Evolutionary conservation across 2,797 vertebrate genomes (phyloP), one percentile per base, ranked within the genome.

Genomic region (Lates japonicus): DNA sequence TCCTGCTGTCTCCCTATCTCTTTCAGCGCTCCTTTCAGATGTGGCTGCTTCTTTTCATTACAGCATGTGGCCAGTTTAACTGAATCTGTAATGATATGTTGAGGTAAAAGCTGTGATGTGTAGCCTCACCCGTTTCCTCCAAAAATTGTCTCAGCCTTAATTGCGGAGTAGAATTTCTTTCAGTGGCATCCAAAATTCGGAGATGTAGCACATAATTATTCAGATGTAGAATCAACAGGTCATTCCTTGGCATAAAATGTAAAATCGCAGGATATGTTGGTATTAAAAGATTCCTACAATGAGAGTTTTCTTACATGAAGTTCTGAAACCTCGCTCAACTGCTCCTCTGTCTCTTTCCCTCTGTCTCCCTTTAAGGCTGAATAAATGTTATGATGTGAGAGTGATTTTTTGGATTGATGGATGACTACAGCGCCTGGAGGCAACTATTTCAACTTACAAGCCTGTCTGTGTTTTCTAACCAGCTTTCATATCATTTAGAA

Each of bases 381-480:
- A 79, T 58, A 75, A 84, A 58, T 49, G 60, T 69, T 63, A 52
- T 60, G 55, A 78, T 49, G 42, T 59, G 33, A 65, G n/a, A 72
- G 33, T 54, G 57, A 65, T 74, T 83, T 76, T 76, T 51, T 60
- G 25, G 68, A 83, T 79, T 80, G 80, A 88, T 79, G 67, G 63
- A 83, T 83, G 83, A 81, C 39, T 54, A 44, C 55, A 41, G 80
- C 2, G 73, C 79, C 87, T 1, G 1, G 31, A 81, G 84, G 86
- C 80, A 80, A 68, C 64, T 68, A 55, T 88, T 87, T 86, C 46
- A 76, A 69, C 66, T 65, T 82, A 80, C 76, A 76, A 83, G 81
- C 70, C 51, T 72, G 78, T 68, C 29, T 83, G 49, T 74, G 65
- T 78, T 82, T 82, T 74, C 20, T 59, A 67, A 49, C 60, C 60